These are phyloP conservation scores for Caenorhabditis remanei DNA, from an alignment of 1,140 invertebrate species.

Conservation along the genomic window DNA sequence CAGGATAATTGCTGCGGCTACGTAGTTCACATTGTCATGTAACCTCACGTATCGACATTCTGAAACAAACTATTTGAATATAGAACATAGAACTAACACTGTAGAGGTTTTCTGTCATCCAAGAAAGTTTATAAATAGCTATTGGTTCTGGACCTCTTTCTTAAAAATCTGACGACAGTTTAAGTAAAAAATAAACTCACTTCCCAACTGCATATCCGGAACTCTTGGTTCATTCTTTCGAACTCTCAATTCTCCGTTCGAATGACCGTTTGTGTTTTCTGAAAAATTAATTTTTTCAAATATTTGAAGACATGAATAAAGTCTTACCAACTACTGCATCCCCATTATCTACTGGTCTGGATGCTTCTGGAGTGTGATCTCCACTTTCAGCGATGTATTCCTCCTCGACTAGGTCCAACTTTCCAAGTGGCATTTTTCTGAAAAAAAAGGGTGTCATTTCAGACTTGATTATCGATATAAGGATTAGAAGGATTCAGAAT, in stretches of 20 bases:
- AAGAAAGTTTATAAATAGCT: constrained; percentile 6
- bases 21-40: constrained; percentile 76
- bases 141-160: background rate
- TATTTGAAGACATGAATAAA: background rate
- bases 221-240: constrained; percentile 54
- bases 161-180: background rate
- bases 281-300: background rate
- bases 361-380: constrained; percentile 57
- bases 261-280: constrained; percentile 54
- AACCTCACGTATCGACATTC: constrained; percentile 75
- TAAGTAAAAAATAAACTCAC: constrained; percentile 45
- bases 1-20: constrained; percentile 72
- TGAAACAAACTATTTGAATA: constrained; percentile 60
- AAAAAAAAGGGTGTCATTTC: background rate
- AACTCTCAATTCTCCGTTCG: constrained; percentile 39
- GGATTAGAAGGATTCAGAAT: background rate
- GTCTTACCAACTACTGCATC: constrained; percentile 31
- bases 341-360: constrained; percentile 22
- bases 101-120: background rate
- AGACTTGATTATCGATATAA: background rate
- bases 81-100: constrained; percentile 22
- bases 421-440: constrained; percentile 43
- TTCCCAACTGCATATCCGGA: constrained; percentile 68
- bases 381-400: constrained; percentile 61
- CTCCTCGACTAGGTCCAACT: constrained; percentile 60